Conservation (phyloP, 2,113 vertebrate species). For the Toxotes jaculatrix region DNA sequence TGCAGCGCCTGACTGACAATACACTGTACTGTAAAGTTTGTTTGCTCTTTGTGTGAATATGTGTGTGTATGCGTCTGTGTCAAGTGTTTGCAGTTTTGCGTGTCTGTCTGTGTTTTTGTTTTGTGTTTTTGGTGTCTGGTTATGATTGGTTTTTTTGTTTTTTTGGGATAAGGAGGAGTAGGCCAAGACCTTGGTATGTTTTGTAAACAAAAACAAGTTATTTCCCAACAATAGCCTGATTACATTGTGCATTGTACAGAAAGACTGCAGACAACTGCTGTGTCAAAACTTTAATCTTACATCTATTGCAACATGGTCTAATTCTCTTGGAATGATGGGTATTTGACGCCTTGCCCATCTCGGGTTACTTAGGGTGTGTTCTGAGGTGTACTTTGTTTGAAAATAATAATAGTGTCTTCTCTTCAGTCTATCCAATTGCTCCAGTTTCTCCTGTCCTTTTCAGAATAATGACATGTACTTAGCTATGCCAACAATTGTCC, state of each 20-base stretch:
- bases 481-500: constrained; percentile 23
- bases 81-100: neutral
- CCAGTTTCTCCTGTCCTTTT: constrained; percentile 36
- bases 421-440: constrained; percentile 29
- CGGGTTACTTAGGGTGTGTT: constrained; percentile 59
- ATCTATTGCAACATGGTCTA: constrained; percentile 26
- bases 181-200: constrained; percentile 19
- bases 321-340: constrained; percentile 58
- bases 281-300: constrained; percentile 35
- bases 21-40: neutral
- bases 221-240: constrained; percentile 25
- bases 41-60: constrained; percentile 10
- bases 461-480: constrained; percentile 26
- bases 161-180: constrained; percentile 16
- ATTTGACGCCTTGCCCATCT: constrained; percentile 37
- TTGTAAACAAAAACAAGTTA: constrained; percentile 28
- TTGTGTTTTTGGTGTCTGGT: constrained; percentile 23
- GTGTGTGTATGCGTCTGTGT: neutral
- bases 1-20: constrained; percentile 21
- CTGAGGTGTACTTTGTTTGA: constrained; percentile 42
- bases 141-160: constrained; percentile 42
- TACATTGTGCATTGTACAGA: constrained; percentile 13
- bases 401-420: constrained; percentile 45
- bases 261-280: neutral
- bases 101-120: constrained; percentile 17